Evolutionary conservation across 2,888 invertebrate genomes (phyloP).

Genomic region (Bombylius major): DNA sequence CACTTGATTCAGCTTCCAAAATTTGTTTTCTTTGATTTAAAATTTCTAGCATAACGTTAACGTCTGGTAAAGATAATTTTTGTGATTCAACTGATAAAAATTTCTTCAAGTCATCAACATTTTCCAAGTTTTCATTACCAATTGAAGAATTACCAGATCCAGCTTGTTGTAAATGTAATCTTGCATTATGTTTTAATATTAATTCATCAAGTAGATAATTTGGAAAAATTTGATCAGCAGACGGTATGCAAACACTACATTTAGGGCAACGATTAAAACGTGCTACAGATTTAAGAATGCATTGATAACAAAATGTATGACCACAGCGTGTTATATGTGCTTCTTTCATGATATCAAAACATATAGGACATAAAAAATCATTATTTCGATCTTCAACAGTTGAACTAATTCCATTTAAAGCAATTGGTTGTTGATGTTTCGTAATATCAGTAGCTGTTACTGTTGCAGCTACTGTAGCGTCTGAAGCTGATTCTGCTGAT

Average conservation of each 20-base stretch:
- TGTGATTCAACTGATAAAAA: slow-evolving; percentile 57
- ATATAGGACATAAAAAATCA: slow-evolving; percentile 62
- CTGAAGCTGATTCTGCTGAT: neutral
- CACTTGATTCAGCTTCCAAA: slow-evolving; percentile 67
- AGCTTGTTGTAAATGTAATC: slow-evolving; percentile 28
- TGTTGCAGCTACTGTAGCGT: neutral
- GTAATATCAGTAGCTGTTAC: too few relatives aligned
- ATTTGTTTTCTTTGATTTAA: slow-evolving; percentile 65
- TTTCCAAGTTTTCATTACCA: slow-evolving; percentile 12
- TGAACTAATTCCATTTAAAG: slow-evolving; percentile 35
- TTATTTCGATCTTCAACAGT: slow-evolving; percentile 39
- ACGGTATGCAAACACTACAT: slow-evolving; percentile 59
- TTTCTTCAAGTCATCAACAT: slow-evolving; percentile 44
- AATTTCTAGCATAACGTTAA: slow-evolving; percentile 69
- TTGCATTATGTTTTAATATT: slow-evolving; percentile 54
- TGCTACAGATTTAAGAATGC: slow-evolving; percentile 58
- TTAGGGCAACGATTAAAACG: slow-evolving; percentile 64
- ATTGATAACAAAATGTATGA: slow-evolving; percentile 80
- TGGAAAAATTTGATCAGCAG: slow-evolving; percentile 64
- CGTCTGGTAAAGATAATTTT: slow-evolving; percentile 61
- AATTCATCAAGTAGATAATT: slow-evolving; percentile 77
- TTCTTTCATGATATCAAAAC: slow-evolving; percentile 78
- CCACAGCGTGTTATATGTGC: slow-evolving; percentile 87
- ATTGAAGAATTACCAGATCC: slow-evolving; percentile 20
- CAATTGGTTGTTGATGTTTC: slow-evolving; percentile 4